These are phyloP conservation scores for Xestia ashworthii DNA, from an alignment of 2,888 invertebrate species.

Conservation along the genomic window DNA sequence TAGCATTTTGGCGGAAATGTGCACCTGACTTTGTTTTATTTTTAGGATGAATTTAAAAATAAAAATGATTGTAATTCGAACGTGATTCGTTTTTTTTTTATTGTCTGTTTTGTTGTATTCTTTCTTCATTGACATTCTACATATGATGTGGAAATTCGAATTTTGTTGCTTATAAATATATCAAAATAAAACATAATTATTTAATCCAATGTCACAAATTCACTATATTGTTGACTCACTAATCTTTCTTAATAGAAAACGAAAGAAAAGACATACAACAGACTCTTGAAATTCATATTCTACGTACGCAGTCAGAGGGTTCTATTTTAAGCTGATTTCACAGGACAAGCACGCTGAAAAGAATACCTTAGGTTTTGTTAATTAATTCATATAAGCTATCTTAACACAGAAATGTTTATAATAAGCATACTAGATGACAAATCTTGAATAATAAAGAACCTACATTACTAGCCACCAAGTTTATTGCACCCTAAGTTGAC, in stretches of 20 bases:
- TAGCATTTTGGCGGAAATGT: conserved; percentile 3
- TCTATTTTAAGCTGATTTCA: background rate
- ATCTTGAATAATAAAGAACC: background rate
- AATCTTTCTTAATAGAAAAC: background rate
- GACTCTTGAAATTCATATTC: background rate
- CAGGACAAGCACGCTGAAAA: background rate
- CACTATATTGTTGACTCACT: too few species aligned
- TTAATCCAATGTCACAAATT: too few species aligned
- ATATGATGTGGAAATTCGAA: background rate
- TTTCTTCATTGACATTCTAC: background rate
- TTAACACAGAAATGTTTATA: background rate
- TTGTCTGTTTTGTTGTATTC: background rate
- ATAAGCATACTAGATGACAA: background rate
- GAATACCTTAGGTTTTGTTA: background rate
- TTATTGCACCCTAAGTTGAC: background rate
- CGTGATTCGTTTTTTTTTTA: background rate
- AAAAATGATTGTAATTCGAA: background rate
- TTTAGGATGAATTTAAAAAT: too few species aligned
- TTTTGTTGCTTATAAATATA: background rate
- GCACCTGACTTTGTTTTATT: conserved; percentile 2
- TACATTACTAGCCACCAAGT: background rate
- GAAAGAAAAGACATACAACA: background rate
- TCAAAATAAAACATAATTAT: background rate
- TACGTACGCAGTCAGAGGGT: background rate
- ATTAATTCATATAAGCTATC: background rate